Evolutionary conservation across 2,888 invertebrate species (phyloP), one percentile per base, ranked within the genome.

Genomic region (Cactoblastis cactorum): DNA sequence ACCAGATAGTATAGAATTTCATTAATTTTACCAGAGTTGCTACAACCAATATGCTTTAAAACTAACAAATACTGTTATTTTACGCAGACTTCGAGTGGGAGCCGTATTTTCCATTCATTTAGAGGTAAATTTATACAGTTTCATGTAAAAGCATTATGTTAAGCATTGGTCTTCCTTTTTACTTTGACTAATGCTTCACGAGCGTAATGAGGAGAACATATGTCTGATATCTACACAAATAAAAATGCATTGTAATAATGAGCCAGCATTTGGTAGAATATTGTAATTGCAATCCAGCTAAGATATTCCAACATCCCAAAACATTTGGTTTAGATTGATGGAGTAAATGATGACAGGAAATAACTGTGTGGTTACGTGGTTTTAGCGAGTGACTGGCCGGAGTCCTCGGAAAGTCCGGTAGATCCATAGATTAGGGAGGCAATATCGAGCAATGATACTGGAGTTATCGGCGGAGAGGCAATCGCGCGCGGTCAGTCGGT

Each of bases 401-500:
- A 49, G n/a, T 19, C 6, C 24, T 32, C 33, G 38, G 28, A 41
- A 22, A 33, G 41, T 34, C 41, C 41, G 17, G 33, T 49, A 19
- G 12, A 41, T 18, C 19, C 41, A 5, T 11, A 41, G 49, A 49
- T 49, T 49, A 49, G 41, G 34, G 28, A 41, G 41, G 51, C 49
- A 41, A 33, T 39, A 46, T 46, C 39, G 46, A 24, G 45, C 46
- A 55, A 55, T 54, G 57, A 54, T 50, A 49, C 24, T 50, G 48
- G 52, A 51, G 52, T 47, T 57, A 53, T 49, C 57, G 53, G 54
- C 58, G 59, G 28, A 45, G 53, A 55, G 61, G 65, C 63, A 61
- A 74, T 65, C 64, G 66, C 73, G 28, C 69, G 65, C 82, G 86
- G 86, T 85, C 86, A 86, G 78, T 84, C 82, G 87, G 85, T 85